Percentiles rank a stretch among this genome's conserved stretches.
These are phyloP conservation scores for Philhelius pedissequus DNA, from an alignment of 2,888 invertebrate genomes.

Conservation along the genomic window DNA sequence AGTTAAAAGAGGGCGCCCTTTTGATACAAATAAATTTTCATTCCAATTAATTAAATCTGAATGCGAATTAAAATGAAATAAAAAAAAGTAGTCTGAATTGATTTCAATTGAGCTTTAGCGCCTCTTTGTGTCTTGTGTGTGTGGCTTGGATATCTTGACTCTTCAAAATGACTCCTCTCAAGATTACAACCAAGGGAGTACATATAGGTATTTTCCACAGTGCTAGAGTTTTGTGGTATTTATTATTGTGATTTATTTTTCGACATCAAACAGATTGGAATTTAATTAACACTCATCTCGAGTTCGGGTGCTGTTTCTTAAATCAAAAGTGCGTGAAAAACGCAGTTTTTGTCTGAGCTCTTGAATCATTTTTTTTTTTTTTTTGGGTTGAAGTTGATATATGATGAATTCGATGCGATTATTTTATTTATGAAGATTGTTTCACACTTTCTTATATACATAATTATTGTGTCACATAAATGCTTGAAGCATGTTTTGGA, in stretches of 20 bases:
- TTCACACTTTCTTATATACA: background rate
- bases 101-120: slow-evolving; percentile 57
- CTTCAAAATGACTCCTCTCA: background rate
- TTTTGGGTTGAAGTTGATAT: slow-evolving; percentile 45
- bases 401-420: slow-evolving; percentile 21
- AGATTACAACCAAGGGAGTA: background rate
- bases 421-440: background rate
- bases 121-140: background rate
- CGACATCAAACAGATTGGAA: slow-evolving; percentile 46
- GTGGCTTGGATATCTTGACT: too few species aligned
- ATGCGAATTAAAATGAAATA: slow-evolving; percentile 28
- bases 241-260: slow-evolving; percentile 44
- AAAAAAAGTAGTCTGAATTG: slow-evolving; percentile 23
- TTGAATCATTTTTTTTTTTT: background rate
- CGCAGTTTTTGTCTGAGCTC: background rate
- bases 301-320: background rate
- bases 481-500: slow-evolving; percentile 1
- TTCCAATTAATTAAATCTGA: slow-evolving; percentile 55
- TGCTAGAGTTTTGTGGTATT: background rate
- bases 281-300: slow-evolving; percentile 20
- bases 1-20: slow-evolving; percentile 14
- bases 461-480: slow-evolving; percentile 13
- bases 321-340: background rate
- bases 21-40: slow-evolving; percentile 29
- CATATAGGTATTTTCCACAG: background rate